Conservation (phyloP, 2,888 invertebrate genomes). For the Lomographa bimaculata region DNA sequence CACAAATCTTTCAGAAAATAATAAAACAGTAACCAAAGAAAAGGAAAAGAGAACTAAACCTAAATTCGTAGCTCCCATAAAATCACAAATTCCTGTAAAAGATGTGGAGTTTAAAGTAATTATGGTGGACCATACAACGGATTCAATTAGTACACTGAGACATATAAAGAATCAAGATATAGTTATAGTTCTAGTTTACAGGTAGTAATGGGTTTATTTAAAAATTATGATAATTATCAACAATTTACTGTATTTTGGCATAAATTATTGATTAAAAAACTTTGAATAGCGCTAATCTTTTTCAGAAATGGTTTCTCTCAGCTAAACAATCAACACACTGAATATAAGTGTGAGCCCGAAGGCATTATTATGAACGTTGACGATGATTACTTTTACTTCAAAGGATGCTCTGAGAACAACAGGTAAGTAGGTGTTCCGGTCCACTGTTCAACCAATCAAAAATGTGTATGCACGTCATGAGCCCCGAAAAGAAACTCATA, state of each 20-base stretch:
- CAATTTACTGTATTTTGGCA: too few relatives aligned
- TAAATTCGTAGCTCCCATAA: conserved; percentile 61
- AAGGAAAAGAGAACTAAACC: conserved; percentile 50
- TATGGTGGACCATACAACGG: too few relatives aligned
- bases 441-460: too few relatives aligned
- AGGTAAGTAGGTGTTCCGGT: conserved; percentile 38
- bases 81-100: conserved; percentile 58
- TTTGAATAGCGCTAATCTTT: too few relatives aligned
- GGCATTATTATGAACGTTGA: conserved; percentile 53
- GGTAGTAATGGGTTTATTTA: conserved; percentile 31
- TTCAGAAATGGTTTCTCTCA: conserved; percentile 69
- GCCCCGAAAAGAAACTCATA: too few relatives aligned
- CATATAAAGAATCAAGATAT: conserved; percentile 37
- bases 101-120: conserved; percentile 47
- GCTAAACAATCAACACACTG: conserved; percentile 57
- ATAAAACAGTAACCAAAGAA: not conserved
- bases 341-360: conserved; percentile 51
- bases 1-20: conserved; percentile 7
- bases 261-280: too few relatives aligned
- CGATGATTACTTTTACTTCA: conserved; percentile 50
- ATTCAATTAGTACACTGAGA: too few relatives aligned
- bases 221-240: too few relatives aligned
- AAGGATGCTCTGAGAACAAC: conserved; percentile 31
- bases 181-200: conserved; percentile 47
- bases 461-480: too few relatives aligned